Conservation (phyloP, 1,140 invertebrate genomes). For the Drosophila malerkotliana region DNA sequence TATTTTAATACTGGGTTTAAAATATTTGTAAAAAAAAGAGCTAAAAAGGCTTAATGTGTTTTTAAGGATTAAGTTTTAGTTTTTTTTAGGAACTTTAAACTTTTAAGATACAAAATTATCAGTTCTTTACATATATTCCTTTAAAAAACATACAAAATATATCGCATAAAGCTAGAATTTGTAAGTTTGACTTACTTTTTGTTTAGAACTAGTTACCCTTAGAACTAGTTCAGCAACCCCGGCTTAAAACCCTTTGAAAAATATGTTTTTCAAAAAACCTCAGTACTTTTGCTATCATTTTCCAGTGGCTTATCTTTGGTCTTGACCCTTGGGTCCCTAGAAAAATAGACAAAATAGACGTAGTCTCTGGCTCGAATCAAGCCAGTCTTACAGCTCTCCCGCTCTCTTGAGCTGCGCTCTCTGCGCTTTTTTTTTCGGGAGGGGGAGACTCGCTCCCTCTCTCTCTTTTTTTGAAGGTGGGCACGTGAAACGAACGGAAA, state of each 20-base stretch:
- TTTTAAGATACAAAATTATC: too few species aligned
- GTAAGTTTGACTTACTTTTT: too few species aligned
- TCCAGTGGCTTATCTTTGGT: background rate
- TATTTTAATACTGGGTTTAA: background rate
- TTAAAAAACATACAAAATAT: too few species aligned
- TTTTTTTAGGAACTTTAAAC: too few species aligned
- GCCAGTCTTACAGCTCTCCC: constrained; percentile 4
- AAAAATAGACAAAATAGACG: background rate
- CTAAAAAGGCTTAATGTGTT: too few species aligned
- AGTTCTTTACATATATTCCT: too few species aligned
- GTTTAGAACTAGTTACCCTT: too few species aligned
- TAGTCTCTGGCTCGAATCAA: background rate
- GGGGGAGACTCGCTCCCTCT: background rate
- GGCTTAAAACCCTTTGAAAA: background rate
- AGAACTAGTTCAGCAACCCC: too few species aligned
- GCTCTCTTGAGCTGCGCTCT: constrained; percentile 6
- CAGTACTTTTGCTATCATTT: background rate
- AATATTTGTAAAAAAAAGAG: background rate
- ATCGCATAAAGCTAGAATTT: too few species aligned
- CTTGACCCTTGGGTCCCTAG: background rate
- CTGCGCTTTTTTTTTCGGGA: too few species aligned
- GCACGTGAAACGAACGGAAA: constrained; percentile 71
- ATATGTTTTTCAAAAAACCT: too few species aligned
- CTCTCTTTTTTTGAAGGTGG: constrained; percentile 13
- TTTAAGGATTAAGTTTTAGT: too few species aligned